phyloP scores from a whole-genome alignment of 2,888 invertebrate genomes.

The Phortica okadai region DNA sequence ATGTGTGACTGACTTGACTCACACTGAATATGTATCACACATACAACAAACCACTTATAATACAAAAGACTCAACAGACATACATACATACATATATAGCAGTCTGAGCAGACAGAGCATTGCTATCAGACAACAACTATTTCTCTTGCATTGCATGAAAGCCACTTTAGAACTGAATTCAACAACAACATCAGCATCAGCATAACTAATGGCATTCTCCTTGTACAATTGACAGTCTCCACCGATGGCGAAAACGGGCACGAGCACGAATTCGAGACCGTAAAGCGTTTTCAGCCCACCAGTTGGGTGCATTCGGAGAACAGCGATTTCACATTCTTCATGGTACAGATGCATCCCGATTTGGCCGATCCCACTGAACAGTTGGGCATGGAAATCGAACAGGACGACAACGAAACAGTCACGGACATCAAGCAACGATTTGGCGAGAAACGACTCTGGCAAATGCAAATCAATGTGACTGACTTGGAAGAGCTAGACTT shows the following conservation, averaged over 20 bases:
- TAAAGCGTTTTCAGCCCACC: background rate
- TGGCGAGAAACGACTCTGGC: conserved; percentile 80
- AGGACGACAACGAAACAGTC: conserved; percentile 85
- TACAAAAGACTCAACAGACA: conserved; percentile 12
- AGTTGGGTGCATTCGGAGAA: conserved; percentile 73
- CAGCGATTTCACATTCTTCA: conserved; percentile 79
- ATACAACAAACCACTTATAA: conserved; percentile 8
- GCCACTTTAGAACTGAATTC: background rate
- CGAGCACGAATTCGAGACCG: conserved; percentile 16
- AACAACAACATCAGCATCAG: background rate
- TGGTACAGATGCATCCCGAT: conserved; percentile 85
- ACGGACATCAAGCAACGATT: conserved; percentile 86
- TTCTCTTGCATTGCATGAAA: conserved; percentile 29
- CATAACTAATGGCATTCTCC: background rate
- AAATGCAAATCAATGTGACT: conserved; percentile 84
- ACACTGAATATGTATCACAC: conserved; percentile 19
- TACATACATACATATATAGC: background rate
- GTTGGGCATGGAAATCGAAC: conserved; percentile 85
- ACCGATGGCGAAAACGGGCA: conserved; percentile 37
- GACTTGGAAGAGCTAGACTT: conserved; percentile 85
- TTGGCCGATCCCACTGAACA: conserved; percentile 86
- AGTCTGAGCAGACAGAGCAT: background rate
- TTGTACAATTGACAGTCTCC: conserved; percentile 45
- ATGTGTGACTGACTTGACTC: conserved; percentile 43
- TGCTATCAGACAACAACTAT: conserved; percentile 41